A percentile compares a stretch with the other conserved stretches of the same genome.
phyloP scores from a whole-genome alignment of 2,797 vertebrate genomes.

The Cottoperca gobio region DNA sequence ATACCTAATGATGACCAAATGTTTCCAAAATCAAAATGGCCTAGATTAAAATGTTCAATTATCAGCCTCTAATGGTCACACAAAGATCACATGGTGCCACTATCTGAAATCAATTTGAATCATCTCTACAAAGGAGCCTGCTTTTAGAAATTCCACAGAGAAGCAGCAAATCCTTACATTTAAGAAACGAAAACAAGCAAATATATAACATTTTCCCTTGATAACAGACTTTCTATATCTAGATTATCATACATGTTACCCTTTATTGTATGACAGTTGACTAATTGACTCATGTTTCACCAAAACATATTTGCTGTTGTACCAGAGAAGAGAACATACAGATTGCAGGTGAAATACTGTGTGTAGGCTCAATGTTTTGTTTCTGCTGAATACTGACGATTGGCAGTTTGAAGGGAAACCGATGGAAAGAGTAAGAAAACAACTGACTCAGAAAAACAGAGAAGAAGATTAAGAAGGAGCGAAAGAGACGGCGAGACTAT shows the following conservation, averaged over 20 bases:
- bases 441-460: not conserved
- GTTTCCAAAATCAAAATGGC: not conserved
- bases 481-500: not conserved
- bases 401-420: slow-evolving; percentile 25
- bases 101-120: not conserved
- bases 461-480: not conserved
- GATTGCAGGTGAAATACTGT: not conserved
- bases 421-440: slow-evolving; percentile 33
- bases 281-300: not conserved
- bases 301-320: not conserved
- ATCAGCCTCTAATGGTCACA: too few species aligned
- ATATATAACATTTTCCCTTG: not conserved
- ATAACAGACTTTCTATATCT: not conserved
- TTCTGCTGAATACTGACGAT: slow-evolving; percentile 23
- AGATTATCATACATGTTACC: not conserved
- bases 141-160: not conserved
- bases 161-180: not conserved
- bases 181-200: not conserved
- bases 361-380: not conserved
- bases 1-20: not conserved
- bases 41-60: too few species aligned
- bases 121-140: not conserved
- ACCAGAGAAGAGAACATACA: not conserved
- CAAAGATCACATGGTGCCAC: too few species aligned
- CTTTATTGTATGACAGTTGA: not conserved